Percentiles rank a stretch among this genome's conserved stretches.
Evolutionary conservation across 2,113 vertebrate species (phyloP).

Genomic region (Corythaixoides concolor): DNA sequence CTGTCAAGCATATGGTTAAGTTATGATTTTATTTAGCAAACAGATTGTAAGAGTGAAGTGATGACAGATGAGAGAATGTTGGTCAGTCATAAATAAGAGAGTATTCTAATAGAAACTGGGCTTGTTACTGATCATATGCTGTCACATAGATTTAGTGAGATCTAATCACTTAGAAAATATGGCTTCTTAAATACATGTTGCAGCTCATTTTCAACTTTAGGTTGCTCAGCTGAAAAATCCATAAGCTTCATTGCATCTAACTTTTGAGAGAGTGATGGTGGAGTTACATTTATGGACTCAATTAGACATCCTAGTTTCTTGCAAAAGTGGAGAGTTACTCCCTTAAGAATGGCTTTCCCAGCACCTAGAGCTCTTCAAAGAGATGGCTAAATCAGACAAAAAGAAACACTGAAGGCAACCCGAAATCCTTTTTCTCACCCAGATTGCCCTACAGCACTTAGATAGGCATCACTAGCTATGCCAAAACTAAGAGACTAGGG

Average conservation of each 20-base stretch:
- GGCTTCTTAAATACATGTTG: neutral
- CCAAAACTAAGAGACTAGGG: neutral
- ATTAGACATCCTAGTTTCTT: neutral
- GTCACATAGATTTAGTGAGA: neutral
- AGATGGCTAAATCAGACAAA: neutral
- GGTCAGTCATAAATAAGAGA: conserved; percentile 42
- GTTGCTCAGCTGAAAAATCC: neutral
- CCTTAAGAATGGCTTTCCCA: neutral
- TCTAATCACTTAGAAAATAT: conserved; percentile 22
- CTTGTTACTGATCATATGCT: neutral
- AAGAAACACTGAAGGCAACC: neutral
- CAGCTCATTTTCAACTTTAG: neutral
- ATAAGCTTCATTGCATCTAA: neutral
- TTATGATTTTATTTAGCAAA: conserved; percentile 36
- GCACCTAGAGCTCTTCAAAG: neutral
- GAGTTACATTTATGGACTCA: neutral
- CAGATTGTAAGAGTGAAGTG: neutral
- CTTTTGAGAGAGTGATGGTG: neutral
- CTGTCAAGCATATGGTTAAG: conserved; percentile 41
- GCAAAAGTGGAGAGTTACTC: neutral
- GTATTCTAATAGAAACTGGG: neutral
- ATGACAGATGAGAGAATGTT: conserved; percentile 14
- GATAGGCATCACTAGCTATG: neutral
- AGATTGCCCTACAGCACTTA: neutral
- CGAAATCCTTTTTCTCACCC: neutral